Conservation (phyloP, 2,113 vertebrate genomes). For the Hemiscyllium ocellatum region DNA sequence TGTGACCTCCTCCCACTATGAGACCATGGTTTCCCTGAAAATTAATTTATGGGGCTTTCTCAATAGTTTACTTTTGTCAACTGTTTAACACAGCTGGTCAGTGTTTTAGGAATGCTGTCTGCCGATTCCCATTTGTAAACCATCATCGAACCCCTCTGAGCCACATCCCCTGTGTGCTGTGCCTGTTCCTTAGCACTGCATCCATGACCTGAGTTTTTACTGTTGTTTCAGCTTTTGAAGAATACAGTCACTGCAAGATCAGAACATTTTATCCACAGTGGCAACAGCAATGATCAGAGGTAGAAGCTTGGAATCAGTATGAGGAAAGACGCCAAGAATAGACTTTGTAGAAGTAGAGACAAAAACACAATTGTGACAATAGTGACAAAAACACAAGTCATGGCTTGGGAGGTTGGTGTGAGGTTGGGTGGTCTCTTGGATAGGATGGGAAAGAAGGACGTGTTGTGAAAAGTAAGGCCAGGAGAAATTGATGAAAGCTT, state of each 20-base stretch:
- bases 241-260: not conserved
- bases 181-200: not conserved
- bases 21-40: too few relatives aligned
- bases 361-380: too few relatives aligned
- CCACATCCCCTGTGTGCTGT: not conserved
- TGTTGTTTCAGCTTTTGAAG: not conserved
- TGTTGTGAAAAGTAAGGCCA: not conserved
- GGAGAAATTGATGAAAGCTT: not conserved
- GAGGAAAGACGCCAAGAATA: not conserved
- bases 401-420: too few relatives aligned
- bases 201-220: not conserved
- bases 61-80: too few relatives aligned
- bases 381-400: too few relatives aligned
- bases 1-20: too few relatives aligned
- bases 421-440: too few relatives aligned
- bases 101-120: not conserved
- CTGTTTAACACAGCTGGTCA: not conserved
- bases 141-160: not conserved
- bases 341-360: too few relatives aligned
- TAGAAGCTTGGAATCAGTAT: not conserved
- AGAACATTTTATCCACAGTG: not conserved
- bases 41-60: too few relatives aligned
- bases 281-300: not conserved
- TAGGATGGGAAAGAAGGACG: not conserved
- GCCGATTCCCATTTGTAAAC: not conserved